phyloP scores from a whole-genome alignment of 2,888 invertebrate genomes.

The Epicampocera succincta region DNA sequence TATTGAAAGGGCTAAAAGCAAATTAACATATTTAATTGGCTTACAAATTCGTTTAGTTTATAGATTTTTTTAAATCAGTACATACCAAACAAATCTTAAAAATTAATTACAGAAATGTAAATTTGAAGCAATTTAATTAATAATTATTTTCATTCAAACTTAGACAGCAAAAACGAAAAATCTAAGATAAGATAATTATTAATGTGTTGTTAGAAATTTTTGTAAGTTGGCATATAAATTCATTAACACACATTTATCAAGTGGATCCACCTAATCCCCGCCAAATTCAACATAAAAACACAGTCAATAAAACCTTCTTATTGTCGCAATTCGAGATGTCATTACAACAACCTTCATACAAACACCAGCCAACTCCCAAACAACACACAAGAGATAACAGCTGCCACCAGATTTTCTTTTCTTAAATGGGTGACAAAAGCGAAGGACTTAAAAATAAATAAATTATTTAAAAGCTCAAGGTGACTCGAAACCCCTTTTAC shows the following conservation, averaged over 20 bases:
- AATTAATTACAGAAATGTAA: too few species aligned
- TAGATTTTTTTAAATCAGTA: too few species aligned
- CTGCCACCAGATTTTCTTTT: constrained; percentile 28
- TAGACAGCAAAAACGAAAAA: too few species aligned
- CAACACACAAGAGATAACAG: background rate
- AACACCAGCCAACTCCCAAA: background rate
- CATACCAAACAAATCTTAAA: too few species aligned
- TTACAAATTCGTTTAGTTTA: too few species aligned
- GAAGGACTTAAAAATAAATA: constrained; percentile 55
- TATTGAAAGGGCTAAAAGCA: too few species aligned
- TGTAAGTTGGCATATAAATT: background rate
- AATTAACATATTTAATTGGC: too few species aligned
- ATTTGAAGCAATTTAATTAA: too few species aligned
- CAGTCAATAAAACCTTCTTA: too few species aligned
- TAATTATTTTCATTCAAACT: too few species aligned
- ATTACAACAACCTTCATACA: background rate
- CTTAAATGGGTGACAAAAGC: constrained; percentile 53
- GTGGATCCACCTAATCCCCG: background rate
- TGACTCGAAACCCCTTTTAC: constrained; percentile 28
- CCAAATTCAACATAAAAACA: background rate
- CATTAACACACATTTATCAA: too few species aligned
- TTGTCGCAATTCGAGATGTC: background rate
- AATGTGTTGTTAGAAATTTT: background rate
- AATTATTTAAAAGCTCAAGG: constrained; percentile 64
- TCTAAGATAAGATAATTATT: background rate